Percentiles rank a stretch among this genome's conserved stretches.
phyloP scores from a whole-genome alignment of 2,113 vertebrate species.

The Meles meles region DNA sequence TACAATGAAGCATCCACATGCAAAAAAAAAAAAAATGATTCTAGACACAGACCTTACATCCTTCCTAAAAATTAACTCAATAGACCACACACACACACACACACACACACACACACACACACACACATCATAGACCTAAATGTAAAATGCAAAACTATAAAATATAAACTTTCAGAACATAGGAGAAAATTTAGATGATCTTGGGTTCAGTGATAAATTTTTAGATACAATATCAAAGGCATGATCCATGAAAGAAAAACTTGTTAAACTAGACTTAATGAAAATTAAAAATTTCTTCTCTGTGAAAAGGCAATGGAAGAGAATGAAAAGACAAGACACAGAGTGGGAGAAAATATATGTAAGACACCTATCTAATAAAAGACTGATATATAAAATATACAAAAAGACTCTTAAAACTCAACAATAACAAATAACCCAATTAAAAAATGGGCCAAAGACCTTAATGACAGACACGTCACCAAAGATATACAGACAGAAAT shows the following conservation, averaged over 20 bases:
- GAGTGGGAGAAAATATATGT: background rate
- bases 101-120: background rate
- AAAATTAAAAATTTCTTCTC: background rate
- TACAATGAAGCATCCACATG: background rate
- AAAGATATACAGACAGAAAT: background rate
- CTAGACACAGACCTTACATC: background rate
- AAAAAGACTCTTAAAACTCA: background rate
- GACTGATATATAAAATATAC: background rate
- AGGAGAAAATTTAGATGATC: slow-evolving; percentile 6
- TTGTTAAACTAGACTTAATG: background rate
- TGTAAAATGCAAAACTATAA: background rate
- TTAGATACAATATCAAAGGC: background rate
- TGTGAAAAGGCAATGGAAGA: background rate
- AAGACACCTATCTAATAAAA: background rate
- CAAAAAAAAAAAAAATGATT: background rate
- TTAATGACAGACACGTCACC: background rate
- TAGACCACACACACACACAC: background rate
- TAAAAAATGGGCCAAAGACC: background rate
- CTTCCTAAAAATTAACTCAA: background rate
- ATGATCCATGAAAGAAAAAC: background rate
- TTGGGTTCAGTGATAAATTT: background rate
- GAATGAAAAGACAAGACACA: background rate
- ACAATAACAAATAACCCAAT: background rate
- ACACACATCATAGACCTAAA: background rate
- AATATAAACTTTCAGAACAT: background rate